Conservation (phyloP, 2,797 vertebrate species). For the Podargus strigoides region DNA sequence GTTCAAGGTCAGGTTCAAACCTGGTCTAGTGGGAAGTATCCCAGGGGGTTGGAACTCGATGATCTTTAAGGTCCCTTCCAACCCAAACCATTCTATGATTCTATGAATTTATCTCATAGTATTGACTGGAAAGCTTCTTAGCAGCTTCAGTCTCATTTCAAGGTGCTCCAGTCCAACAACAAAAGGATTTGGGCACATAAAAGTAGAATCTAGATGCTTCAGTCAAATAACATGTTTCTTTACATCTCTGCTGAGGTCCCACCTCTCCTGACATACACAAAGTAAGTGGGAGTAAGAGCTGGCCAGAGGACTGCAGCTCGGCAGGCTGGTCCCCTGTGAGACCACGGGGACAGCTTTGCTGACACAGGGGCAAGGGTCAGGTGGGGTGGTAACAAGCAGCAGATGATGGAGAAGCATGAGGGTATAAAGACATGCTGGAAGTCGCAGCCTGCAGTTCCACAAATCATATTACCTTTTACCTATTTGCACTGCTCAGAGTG, state of each 20-base stretch:
- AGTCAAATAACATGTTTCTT: neutral
- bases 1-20: neutral
- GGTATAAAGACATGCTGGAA: neutral
- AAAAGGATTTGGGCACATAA: neutral
- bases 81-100: neutral
- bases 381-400: neutral
- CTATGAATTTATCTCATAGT: neutral
- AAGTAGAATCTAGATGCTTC: neutral
- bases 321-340: neutral
- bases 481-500: neutral
- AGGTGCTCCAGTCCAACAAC: accelerated
- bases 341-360: neutral
- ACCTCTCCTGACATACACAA: neutral
- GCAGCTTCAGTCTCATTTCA: neutral
- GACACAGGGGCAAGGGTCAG: accelerated
- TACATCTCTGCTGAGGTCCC: neutral
- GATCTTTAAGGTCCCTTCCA: neutral
- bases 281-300: neutral
- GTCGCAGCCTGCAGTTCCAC: neutral
- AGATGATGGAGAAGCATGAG: neutral
- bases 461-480: neutral
- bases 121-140: neutral
- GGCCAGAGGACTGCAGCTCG: neutral
- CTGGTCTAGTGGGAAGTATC: neutral
- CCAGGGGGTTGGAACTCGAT: neutral